Conservation (phyloP, 2,888 invertebrate species). For the Netelia melanura region DNA sequence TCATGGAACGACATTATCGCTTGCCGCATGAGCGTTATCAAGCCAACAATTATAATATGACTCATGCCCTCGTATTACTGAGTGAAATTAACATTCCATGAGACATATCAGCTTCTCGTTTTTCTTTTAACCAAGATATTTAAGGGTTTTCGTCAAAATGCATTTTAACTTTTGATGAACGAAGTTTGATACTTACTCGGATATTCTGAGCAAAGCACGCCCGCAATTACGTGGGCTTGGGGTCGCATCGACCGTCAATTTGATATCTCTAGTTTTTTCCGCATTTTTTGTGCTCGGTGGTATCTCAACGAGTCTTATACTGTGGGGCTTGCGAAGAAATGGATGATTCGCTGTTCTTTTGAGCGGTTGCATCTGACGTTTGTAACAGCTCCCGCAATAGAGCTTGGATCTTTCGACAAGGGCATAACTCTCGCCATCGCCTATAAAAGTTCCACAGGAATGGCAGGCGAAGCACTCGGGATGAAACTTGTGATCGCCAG, state of each 20-base stretch:
- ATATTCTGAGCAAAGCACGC: constrained; percentile 88
- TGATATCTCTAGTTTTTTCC: constrained; percentile 88
- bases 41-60: constrained; percentile 6
- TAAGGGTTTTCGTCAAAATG: constrained; percentile 56
- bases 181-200: constrained; percentile 87
- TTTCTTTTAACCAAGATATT: constrained; percentile 46
- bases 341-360: constrained; percentile 86
- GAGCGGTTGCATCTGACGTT: constrained; percentile 89
- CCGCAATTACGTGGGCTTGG: constrained; percentile 86
- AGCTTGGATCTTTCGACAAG: constrained; percentile 95
- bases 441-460: constrained; percentile 93
- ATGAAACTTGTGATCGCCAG: constrained; percentile 97
- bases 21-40: constrained; percentile 20
- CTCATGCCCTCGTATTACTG: background rate
- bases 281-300: constrained; percentile 87
- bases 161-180: constrained; percentile 10
- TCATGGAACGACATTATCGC: constrained; percentile 4
- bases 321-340: constrained; percentile 88
- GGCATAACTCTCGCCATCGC: constrained; percentile 96
- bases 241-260: constrained; percentile 87
- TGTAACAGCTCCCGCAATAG: constrained; percentile 94
- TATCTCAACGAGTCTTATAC: constrained; percentile 93
- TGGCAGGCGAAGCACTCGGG: constrained; percentile 97
- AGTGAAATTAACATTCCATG: background rate
- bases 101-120: background rate